Conservation (phyloP, 2,888 invertebrate species). For the Tipula unca region DNA sequence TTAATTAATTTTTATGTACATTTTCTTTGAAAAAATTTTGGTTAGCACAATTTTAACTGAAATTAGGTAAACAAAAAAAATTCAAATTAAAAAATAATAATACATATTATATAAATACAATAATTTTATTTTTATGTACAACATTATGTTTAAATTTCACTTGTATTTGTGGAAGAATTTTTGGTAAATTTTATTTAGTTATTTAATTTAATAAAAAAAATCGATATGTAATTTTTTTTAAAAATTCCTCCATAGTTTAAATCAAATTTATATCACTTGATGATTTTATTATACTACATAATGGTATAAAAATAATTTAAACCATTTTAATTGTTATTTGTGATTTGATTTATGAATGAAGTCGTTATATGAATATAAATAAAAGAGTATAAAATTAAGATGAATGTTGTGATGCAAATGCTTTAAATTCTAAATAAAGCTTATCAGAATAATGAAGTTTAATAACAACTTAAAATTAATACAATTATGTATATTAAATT, state of each 20-base stretch:
- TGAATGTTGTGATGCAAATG: not conserved
- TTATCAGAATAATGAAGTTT: too few species aligned
- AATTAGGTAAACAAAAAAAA: not conserved
- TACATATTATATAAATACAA: not conserved
- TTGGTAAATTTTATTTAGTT: not conserved
- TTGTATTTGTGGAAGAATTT: not conserved
- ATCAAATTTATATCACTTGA: not conserved
- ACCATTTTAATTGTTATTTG: not conserved
- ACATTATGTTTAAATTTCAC: not conserved
- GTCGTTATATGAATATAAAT: not conserved
- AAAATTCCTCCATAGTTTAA: not conserved
- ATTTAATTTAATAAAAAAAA: not conserved
- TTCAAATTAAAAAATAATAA: not conserved
- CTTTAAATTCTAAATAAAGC: too few species aligned
- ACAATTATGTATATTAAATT: not conserved
- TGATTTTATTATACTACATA: not conserved
- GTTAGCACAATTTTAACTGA: not conserved
- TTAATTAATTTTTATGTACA: not conserved
- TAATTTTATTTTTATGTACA: not conserved
- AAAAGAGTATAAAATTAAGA: not conserved
- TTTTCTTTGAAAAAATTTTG: not conserved
- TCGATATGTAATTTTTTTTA: not conserved
- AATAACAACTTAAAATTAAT: not conserved
- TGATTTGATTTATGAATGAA: not conserved
- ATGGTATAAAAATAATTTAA: not conserved